Base-by-base conservation (phyloP, 2,888 invertebrate genomes). In the Norana najaformis region DNA sequence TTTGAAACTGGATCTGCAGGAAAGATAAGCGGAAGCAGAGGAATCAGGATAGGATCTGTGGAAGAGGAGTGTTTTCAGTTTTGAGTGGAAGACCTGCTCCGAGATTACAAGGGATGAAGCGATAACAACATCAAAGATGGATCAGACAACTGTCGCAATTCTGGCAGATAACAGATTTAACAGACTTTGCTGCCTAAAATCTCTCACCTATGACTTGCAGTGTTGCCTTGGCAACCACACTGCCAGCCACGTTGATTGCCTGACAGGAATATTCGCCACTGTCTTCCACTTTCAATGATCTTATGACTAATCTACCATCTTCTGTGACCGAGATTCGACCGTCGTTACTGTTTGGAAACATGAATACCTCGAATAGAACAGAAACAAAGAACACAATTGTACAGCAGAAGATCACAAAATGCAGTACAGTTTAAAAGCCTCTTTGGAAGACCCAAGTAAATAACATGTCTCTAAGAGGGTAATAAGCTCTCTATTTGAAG, bases 291-390 rank as follows among this genome's bases (percentile, higher is more conserved):
- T 89, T 41, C 3, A 92, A 91, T 23, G 91, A 90, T 53, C 91
- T 90, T 23, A 92, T 92, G 83, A 92, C 89, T 83, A 92, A 89
- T 23, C 90, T 91, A 34, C 92, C 92, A 36, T 92, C 94, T 97
- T 96, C 95, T 98, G 98, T 95, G 96, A 97, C 92, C 98, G 98
- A 96, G 97, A 97, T 94, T 97, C 96, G 98, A 96, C 92, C 96
- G 95, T 95, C 88, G 85, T 92, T 91, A 39, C 92, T 90, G 16
- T 91, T 88, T 13, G 92, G 92, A 37, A 92, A 91, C 91, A 92
- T 92, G 83, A 92, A 90, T 23, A 97, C 96, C 95, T 95, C 92
- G 23, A 92, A 92, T 53, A 35, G n/a, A 41, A 41, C 47, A 83
- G n/a, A 47, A 90, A 38, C 30, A 18, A 85, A 85, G 3, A 85